Conservation (phyloP, 1,140 invertebrate genomes). For the Camponotus floridanus region DNA sequence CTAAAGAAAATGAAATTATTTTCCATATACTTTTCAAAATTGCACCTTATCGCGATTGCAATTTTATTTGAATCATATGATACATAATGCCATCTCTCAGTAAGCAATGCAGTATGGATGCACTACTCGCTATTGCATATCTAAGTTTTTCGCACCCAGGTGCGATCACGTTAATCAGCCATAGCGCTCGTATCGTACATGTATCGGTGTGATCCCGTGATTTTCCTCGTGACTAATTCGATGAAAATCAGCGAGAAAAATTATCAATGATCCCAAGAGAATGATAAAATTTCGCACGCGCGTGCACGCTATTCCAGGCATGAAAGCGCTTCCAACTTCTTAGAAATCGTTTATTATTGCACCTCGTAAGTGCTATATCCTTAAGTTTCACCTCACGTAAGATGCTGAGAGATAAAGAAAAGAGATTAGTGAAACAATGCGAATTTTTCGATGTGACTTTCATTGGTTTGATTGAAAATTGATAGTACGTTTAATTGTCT, state of each 20-base stretch:
- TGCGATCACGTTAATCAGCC: constrained; percentile 55
- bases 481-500: background rate
- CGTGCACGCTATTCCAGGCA: background rate
- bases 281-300: background rate
- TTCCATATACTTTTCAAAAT: background rate
- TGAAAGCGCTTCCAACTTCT: background rate
- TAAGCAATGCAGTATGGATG: constrained; percentile 32
- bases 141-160: background rate
- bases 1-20: background rate
- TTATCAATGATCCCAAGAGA: constrained; percentile 12
- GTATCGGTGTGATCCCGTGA: constrained; percentile 9
- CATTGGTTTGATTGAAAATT: background rate
- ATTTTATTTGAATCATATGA: background rate
- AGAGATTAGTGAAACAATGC: constrained; percentile 11
- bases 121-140: constrained; percentile 31
- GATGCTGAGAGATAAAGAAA: background rate
- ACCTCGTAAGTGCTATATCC: constrained; percentile 39
- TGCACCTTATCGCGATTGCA: background rate
- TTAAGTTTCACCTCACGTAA: constrained; percentile 1
- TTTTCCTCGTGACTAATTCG: constrained; percentile 1
- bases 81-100: constrained; percentile 27
- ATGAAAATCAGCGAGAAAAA: background rate
- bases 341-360: constrained; percentile 19
- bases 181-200: background rate
- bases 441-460: background rate